Conservation (phyloP, 1,140 invertebrate species). For the Proales similis region DNA sequence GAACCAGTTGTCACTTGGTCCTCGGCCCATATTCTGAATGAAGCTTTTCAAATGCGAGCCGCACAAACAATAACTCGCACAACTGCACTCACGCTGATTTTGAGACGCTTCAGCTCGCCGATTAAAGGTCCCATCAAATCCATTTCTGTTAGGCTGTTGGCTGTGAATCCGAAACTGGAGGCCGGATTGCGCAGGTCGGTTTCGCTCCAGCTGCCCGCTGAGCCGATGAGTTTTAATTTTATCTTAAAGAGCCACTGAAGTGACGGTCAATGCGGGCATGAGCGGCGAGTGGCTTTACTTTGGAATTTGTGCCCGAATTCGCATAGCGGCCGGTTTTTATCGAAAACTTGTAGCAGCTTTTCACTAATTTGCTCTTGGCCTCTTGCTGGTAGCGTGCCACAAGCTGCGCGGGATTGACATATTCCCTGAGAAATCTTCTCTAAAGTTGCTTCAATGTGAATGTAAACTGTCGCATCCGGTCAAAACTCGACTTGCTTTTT, state of each 20-base stretch:
- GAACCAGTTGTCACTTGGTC: slow-evolving; percentile 7
- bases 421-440: slow-evolving; percentile 8
- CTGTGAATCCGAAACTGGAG: background rate
- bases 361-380: background rate
- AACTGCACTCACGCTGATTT: slow-evolving; percentile 27
- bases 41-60: background rate
- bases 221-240: slow-evolving; percentile 9
- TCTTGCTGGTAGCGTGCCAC: slow-evolving; percentile 19
- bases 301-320: slow-evolving; percentile 6
- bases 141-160: slow-evolving; percentile 18
- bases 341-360: slow-evolving; percentile 33
- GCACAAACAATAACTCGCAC: background rate
- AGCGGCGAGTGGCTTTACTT: too few relatives aligned
- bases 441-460: too few relatives aligned
- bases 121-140: slow-evolving; percentile 3
- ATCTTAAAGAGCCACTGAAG: too few relatives aligned
- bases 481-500: too few relatives aligned
- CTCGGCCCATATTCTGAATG: slow-evolving; percentile 3
- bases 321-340: slow-evolving; percentile 4
- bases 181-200: slow-evolving; percentile 1
- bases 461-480: too few relatives aligned
- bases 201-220: slow-evolving; percentile 11
- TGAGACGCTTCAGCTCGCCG: slow-evolving; percentile 11
- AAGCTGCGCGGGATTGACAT: slow-evolving; percentile 17
- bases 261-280: too few relatives aligned